phyloP scores from a whole-genome alignment of 2,888 invertebrate species.

The Andrena bucephala region DNA sequence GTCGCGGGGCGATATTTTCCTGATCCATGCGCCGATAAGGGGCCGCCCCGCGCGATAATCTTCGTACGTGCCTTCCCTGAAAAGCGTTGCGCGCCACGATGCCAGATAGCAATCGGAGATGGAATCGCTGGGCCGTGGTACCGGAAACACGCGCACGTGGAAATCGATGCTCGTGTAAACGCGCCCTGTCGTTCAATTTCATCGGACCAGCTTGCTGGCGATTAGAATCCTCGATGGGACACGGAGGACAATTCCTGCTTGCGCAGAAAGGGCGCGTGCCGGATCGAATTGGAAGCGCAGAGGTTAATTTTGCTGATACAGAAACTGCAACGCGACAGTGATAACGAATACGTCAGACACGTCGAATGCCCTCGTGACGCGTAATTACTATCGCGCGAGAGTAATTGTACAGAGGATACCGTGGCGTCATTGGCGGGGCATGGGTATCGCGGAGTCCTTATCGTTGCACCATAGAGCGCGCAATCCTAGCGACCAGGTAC shows the following conservation, averaged over 20 bases:
- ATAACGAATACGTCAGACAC: too few species aligned
- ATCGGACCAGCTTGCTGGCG: neutral
- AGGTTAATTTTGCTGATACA: too few species aligned
- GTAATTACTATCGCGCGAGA: neutral
- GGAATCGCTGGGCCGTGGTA: neutral
- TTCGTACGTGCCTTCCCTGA: constrained; percentile 4
- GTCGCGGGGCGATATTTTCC: constrained; percentile 26
- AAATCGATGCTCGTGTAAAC: constrained; percentile 12
- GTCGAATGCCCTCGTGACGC: neutral
- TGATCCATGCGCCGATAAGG: constrained; percentile 41
- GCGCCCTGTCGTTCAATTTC: neutral
- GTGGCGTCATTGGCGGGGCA: constrained; percentile 32
- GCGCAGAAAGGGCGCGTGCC: too few species aligned
- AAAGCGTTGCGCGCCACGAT: constrained; percentile 3
- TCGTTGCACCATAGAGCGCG: constrained; percentile 3
- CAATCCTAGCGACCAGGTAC: constrained; percentile 28
- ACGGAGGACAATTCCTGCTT: too few species aligned
- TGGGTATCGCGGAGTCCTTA: constrained; percentile 28
- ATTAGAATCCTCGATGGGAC: neutral
- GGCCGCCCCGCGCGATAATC: constrained; percentile 22
- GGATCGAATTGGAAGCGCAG: too few species aligned
- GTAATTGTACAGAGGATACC: constrained; percentile 21
- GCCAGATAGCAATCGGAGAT: constrained; percentile 9
- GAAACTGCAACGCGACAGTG: too few species aligned
- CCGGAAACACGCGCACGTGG: neutral